Base-by-base conservation (phyloP, 2,113 vertebrate species). In the Aplodontia rufa region DNA sequence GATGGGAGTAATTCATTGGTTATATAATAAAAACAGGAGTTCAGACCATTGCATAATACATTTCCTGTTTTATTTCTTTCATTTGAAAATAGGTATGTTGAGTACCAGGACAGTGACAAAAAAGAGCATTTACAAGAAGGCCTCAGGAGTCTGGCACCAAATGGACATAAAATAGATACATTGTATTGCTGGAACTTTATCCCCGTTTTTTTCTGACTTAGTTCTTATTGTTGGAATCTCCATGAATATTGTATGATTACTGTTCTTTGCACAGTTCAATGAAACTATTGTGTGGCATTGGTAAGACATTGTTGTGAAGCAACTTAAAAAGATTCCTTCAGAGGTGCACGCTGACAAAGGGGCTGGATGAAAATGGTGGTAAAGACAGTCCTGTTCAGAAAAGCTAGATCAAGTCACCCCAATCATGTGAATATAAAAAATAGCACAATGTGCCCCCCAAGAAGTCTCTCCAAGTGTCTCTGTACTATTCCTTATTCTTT, bases 41-140 rank as follows among this genome's bases (percentile, higher is more conserved):
- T 55, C 72, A 90, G 53, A 93, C 40, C 20, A 86, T 16, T 87
- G 7, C 22, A 68, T 51, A 79, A 55, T 53, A 74, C 0, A 93
- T 87, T 80, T 30, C 28, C 35, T 69, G 47, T 47, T 87, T 69
- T 83, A 80, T 13, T 3, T 83, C n/a, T 93, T 30, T 42, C 58
- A 35, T 89, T 95, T 96, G 90, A 93, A 97, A 80, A 85, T 10
- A 86, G 11, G 35, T 40, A 10, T 72, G 3, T 92, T 94, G 62
- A 79, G 11, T 42, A 66, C 6, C 22, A 89, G 32, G 35, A 87
- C 7, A 47, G 4, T 72, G 87, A 93, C 4, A 91, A 97, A 96
- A 1, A 76, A 93, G 95, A 78, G 0, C 49, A 80, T 75, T 47
- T 80, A 40, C 24, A 16, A 94, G 12, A 66, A 82, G 20, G 20